Base-by-base conservation (phyloP, 2,888 invertebrate genomes). In the Magallana nippona region DNA sequence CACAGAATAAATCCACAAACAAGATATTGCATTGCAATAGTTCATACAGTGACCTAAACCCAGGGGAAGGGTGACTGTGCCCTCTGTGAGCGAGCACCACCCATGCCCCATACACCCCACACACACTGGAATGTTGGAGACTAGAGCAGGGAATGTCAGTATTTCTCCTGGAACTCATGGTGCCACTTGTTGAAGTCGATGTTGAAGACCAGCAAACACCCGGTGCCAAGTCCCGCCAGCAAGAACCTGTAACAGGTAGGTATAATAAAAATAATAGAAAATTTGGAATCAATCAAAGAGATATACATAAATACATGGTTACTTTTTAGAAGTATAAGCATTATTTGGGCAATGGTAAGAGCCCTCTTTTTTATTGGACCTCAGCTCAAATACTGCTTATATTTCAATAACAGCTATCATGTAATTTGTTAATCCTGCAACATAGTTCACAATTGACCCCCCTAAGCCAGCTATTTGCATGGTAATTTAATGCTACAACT, bases 191-290 rank as follows among this genome's bases (percentile, higher is more conserved):
- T 99, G 96, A 99, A 99, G 95, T 99, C 99, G 94, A 99, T 98
- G 95, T 99, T 99, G 95, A 99, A 99, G 92, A 99, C 98, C 87
- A 99, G 98, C 90, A 99, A 97, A 82, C 99, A 98, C 82, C 99
- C 99, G 90, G 99, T 98, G 84, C 98, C 98, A 84, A 99, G 95
- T 83, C 99, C 99, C 91, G 99, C 99, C 93, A 99, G 95, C 90
- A 99, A 96, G 95, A 98, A 99, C 95, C 98, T 99, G 95, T n/a
- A 82, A 10, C 2, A 63, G 55, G 5, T n/a, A 56, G n/a, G 55
- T 11, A 10, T 19, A 10, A 17, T n/a, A 2, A 56, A 17, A 22
- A 27, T 22, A 13, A 22, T 57, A 13, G 11, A 19, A 10, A n/a
- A 56, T 79, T 56, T 15, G 1, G 19, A 15, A 78, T 55, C 5